phyloP scores from a whole-genome alignment of 2,113 vertebrate species.

The Hemicordylus capensis region DNA sequence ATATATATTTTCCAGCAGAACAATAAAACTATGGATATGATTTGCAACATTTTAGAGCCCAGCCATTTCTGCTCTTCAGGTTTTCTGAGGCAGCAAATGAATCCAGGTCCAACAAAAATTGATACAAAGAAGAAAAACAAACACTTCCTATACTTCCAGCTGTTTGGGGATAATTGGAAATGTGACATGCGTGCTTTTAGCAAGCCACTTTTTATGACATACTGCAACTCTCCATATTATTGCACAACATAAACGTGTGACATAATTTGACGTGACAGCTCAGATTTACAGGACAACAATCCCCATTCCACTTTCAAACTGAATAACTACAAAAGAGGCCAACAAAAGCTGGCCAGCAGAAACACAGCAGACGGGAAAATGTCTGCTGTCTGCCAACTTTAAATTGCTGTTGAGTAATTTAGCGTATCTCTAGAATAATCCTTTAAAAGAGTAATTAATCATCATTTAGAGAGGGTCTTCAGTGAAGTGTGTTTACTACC shows the following conservation, averaged over 20 bases:
- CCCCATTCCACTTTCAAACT: conserved; percentile 67
- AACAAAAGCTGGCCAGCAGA: conserved; percentile 61
- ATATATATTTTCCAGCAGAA: conserved; percentile 26
- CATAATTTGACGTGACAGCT: conserved; percentile 70
- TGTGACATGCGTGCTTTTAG: conserved; percentile 32
- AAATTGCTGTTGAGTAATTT: conserved; percentile 66
- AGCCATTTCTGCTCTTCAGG: conserved; percentile 54
- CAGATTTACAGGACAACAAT: conserved; percentile 68
- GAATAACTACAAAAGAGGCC: conserved; percentile 38
- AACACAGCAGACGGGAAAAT: conserved; percentile 61
- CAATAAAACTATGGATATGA: conserved; percentile 60
- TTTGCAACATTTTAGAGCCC: conserved; percentile 41
- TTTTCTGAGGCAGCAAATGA: conserved; percentile 38
- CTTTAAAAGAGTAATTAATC: conserved; percentile 69
- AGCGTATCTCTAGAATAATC: conserved; percentile 58
- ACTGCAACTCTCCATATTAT: conserved; percentile 56
- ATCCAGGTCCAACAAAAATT: conserved; percentile 58
- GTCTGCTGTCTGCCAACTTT: conserved; percentile 67
- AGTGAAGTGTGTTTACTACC: conserved; percentile 40
- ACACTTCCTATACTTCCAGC: conserved; percentile 53
- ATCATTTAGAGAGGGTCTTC: conserved; percentile 57
- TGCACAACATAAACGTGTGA: conserved; percentile 58
- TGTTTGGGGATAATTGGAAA: conserved; percentile 57
- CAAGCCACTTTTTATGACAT: conserved; percentile 56
- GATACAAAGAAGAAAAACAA: conserved; percentile 41